Percentiles rank a stretch among this genome's conserved stretches.
Evolutionary conservation across 2,797 vertebrate species (phyloP).

Genomic region (Sternotherus odoratus): DNA sequence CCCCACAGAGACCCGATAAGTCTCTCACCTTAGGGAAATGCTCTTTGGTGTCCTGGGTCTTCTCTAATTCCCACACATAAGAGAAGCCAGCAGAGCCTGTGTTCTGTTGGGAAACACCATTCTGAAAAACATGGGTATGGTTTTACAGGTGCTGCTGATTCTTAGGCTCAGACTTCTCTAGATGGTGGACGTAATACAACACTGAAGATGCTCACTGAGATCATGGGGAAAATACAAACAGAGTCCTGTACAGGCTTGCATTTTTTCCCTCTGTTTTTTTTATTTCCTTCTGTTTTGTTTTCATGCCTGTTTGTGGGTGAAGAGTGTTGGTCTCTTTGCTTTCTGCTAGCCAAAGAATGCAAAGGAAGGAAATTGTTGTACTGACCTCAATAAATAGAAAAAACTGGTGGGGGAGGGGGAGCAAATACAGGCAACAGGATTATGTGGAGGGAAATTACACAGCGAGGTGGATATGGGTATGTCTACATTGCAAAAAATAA

Average conservation of each 20-base stretch:
- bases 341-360: not conserved
- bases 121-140: accelerated
- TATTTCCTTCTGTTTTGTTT: not conserved
- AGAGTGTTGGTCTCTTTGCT: not conserved
- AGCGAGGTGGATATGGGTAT: not conserved
- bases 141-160: not conserved
- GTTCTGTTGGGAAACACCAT: not conserved
- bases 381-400: too few species aligned
- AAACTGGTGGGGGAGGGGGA: not conserved
- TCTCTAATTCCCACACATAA: not conserved
- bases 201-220: not conserved
- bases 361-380: not conserved
- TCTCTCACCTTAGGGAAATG: too few species aligned
- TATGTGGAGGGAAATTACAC: not conserved
- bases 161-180: not conserved
- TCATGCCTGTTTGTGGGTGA: not conserved
- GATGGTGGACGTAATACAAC: not conserved
- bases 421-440: accelerated
- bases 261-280: not conserved
- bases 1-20: not conserved
- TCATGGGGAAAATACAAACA: not conserved
- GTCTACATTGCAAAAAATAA: not conserved
- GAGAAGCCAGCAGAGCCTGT: not conserved
- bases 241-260: not conserved
- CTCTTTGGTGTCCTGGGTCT: not conserved